These are phyloP conservation scores for Tribolium castaneum DNA, from an alignment of 1,140 invertebrate species.

Conservation along the genomic window DNA sequence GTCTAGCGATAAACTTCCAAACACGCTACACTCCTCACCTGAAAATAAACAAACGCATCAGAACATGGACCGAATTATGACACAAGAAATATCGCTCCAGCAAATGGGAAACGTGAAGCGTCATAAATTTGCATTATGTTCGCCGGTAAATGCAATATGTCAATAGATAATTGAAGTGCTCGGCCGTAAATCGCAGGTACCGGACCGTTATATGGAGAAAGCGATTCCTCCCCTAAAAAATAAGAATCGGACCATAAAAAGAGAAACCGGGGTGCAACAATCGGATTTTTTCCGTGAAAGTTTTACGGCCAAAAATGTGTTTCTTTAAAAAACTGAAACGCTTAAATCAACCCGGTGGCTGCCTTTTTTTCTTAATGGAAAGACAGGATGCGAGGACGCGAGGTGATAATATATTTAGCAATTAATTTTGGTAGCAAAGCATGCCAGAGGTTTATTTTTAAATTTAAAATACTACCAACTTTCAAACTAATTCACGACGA, in stretches of 20 bases:
- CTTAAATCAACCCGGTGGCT: not conserved
- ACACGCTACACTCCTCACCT: slow-evolving; percentile 49
- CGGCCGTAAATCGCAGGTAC: slow-evolving; percentile 7
- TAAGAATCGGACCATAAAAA: slow-evolving; percentile 7
- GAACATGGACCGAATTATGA: not conserved
- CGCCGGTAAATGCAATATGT: slow-evolving; percentile 55
- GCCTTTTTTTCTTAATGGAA: slow-evolving; percentile 39
- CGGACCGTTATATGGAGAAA: slow-evolving; percentile 8
- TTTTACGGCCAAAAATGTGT: not conserved
- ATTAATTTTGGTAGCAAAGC: slow-evolving; percentile 51
- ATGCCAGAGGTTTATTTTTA: slow-evolving; percentile 49
- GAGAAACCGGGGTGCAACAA: slow-evolving; percentile 29
- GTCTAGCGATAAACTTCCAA: slow-evolving; percentile 49
- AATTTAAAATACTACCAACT: slow-evolving; percentile 45
- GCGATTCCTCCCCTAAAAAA: slow-evolving; percentile 13
- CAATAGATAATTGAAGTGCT: slow-evolving; percentile 53
- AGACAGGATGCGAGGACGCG: slow-evolving; percentile 40
- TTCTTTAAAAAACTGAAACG: not conserved
- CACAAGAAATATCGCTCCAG: not conserved
- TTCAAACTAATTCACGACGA: slow-evolving; percentile 53
- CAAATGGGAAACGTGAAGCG: slow-evolving; percentile 24
- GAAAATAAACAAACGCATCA: slow-evolving; percentile 49
- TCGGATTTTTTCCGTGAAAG: slow-evolving; percentile 22
- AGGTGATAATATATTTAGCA: slow-evolving; percentile 50
- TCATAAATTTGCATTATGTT: slow-evolving; percentile 54